phyloP scores from a whole-genome alignment of 2,113 vertebrate genomes.

The Lichenostomus cassidix region DNA sequence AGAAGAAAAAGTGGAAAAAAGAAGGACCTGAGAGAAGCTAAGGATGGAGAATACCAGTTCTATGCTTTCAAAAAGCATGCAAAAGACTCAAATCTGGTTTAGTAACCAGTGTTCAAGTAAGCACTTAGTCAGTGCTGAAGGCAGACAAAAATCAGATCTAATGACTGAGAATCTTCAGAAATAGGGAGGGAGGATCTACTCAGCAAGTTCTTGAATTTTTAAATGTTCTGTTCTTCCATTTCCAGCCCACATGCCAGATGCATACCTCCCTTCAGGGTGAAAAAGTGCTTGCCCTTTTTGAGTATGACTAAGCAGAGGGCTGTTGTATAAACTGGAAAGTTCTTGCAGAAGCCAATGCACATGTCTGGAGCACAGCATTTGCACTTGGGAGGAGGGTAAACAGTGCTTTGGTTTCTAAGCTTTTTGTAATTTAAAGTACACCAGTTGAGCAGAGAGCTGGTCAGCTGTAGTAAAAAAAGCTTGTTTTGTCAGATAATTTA shows the following conservation, averaged over 20 bases:
- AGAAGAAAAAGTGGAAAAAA: not conserved
- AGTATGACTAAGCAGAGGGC: slow-evolving; percentile 24
- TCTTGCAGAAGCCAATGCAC: not conserved
- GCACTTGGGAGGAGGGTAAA: not conserved
- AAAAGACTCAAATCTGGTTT: not conserved
- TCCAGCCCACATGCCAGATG: not conserved
- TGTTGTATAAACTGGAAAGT: slow-evolving; percentile 14
- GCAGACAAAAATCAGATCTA: not conserved
- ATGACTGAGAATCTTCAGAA: not conserved
- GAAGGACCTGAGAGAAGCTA: not conserved
- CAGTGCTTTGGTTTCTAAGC: not conserved
- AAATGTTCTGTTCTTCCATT: not conserved
- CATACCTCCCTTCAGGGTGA: slow-evolving; percentile 29
- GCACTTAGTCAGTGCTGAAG: not conserved
- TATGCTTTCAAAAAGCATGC: not conserved
- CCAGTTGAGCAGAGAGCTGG: not conserved
- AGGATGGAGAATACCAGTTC: not conserved
- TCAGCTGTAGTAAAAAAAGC: not conserved
- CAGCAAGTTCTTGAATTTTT: not conserved
- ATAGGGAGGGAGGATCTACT: not conserved
- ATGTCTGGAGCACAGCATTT: not conserved
- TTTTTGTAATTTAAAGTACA: not conserved
- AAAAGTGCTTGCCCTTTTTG: not conserved
- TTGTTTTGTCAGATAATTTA: not conserved
- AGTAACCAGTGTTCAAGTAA: not conserved